phyloP scores from a whole-genome alignment of 2,113 vertebrate genomes.

The Gasterosteus nipponicus region DNA sequence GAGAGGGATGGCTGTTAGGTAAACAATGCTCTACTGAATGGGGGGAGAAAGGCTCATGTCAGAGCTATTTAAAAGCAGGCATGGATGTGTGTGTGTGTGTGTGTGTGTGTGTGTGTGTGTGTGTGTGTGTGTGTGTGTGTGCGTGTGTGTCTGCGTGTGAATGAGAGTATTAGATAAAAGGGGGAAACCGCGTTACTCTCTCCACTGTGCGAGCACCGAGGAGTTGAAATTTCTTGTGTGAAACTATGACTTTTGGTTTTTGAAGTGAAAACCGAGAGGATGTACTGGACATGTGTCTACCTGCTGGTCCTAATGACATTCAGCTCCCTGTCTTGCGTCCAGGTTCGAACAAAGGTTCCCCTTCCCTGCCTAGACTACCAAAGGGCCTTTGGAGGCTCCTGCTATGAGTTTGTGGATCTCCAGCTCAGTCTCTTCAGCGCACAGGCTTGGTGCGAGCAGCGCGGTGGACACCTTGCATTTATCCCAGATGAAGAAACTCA shows the following conservation, averaged over 20 bases:
- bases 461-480: slow-evolving; percentile 88
- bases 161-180: background rate
- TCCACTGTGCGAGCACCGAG: background rate
- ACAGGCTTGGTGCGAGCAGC: slow-evolving; percentile 89
- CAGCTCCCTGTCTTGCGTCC: slow-evolving; percentile 29
- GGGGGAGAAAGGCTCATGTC: slow-evolving; percentile 2
- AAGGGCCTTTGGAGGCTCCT: slow-evolving; percentile 81
- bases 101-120: too few relatives aligned
- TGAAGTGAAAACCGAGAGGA: slow-evolving; percentile 23
- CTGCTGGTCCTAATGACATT: slow-evolving; percentile 62
- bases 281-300: slow-evolving; percentile 35
- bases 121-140: background rate
- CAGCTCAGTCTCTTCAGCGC: slow-evolving; percentile 77
- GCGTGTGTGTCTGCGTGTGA: background rate
- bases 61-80: slow-evolving; percentile 42
- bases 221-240: background rate
- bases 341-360: slow-evolving; percentile 15
- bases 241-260: background rate
- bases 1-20: slow-evolving; percentile 37
- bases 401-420: slow-evolving; percentile 86
- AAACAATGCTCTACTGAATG: slow-evolving; percentile 38
- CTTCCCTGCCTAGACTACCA: slow-evolving; percentile 80
- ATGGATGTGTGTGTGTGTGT: background rate
- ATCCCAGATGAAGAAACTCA: slow-evolving; percentile 86
- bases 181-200: background rate